Base-by-base conservation (phyloP, 2,797 vertebrate species). In the Tokudaia muenninki region DNA sequence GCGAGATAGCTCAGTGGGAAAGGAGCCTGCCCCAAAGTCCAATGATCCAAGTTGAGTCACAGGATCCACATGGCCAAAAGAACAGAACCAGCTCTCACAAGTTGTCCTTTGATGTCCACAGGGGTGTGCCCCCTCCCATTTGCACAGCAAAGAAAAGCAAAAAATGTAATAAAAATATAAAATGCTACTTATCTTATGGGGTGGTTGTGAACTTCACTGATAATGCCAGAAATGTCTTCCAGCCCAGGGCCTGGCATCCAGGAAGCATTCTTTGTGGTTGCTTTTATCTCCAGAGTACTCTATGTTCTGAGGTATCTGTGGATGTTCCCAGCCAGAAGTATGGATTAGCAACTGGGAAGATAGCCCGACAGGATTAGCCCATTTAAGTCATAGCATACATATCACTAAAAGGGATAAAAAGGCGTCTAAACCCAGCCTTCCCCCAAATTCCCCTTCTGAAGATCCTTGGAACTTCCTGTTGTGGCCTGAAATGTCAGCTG, bases 251-350 rank as follows among this genome's bases (percentile, higher is more conserved):
- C 79, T 81, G 78, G 63, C 31, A 34, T 37, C 91, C 59, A 65
- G 81, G 67, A 87, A 94, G 90, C 44, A 72, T 94, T 96, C 78
- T 94, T 61, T 89, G 90, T 94, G 78, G 88, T 93, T 94, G 31
- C 78, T 93, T 92, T 97, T 63, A 72, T 96, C 50, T 95, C 89
- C 41, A 74, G 89, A 94, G 79, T 70, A 72, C 82, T 92, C 67
- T 92, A 6, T 94, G 77, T 86, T 95, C 52, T 84, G 83, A 89
- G 17, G 65, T 81, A 37, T 81, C 91, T 19, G 77, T 34, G 82
- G 37, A 61, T 72, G 22, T 89, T 95, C 92, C 82, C 57, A 88
- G 92, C 92, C 41, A 67, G 14, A 88, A 97, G 65, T 92, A 78
- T 74, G 57, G 72, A 87, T 94, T 94, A 83, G 50, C 83, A 78